Conservation (phyloP, 2,797 vertebrate species). For the Triplophysa yarkandensis region DNA sequence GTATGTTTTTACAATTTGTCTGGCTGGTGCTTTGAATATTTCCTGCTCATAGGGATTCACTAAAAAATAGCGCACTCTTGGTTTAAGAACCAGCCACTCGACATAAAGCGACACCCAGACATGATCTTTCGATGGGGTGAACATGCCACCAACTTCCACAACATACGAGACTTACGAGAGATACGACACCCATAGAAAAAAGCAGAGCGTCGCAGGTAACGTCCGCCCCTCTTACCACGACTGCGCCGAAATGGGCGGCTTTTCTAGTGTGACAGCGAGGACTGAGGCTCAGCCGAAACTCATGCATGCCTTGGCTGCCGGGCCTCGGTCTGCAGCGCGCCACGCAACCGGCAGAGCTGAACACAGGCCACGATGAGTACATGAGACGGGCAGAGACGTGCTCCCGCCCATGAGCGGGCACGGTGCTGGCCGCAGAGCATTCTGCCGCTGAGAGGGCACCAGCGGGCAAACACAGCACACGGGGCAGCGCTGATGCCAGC, state of each 20-base stretch:
- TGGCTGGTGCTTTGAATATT: neutral
- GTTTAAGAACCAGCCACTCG: slow-evolving; percentile 43
- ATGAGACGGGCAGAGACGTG: slow-evolving; percentile 65
- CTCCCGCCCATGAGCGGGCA: slow-evolving; percentile 57
- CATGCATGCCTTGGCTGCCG: slow-evolving; percentile 79
- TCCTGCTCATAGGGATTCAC: neutral
- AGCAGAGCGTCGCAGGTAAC: slow-evolving; percentile 60
- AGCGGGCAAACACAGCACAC: slow-evolving; percentile 60
- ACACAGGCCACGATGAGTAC: slow-evolving; percentile 61
- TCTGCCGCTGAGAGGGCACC: slow-evolving; percentile 55
- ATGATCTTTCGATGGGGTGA: slow-evolving; percentile 67
- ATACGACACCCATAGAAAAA: slow-evolving; percentile 69
- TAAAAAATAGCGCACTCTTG: neutral
- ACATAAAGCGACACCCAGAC: slow-evolving; percentile 55
- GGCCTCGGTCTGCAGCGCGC: slow-evolving; percentile 71
- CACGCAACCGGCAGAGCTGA: slow-evolving; percentile 68
- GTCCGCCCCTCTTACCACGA: slow-evolving; percentile 74
- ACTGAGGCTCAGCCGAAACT: slow-evolving; percentile 75
- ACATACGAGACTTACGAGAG: slow-evolving; percentile 73
- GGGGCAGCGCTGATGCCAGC: slow-evolving; percentile 65
- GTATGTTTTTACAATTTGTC: neutral
- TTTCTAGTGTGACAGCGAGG: slow-evolving; percentile 72
- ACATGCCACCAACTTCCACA: slow-evolving; percentile 78
- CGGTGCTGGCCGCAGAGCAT: slow-evolving; percentile 65
- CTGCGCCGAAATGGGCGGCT: slow-evolving; percentile 70